Conservation (phyloP, 2,888 invertebrate species). For the Ligdia adustata region DNA sequence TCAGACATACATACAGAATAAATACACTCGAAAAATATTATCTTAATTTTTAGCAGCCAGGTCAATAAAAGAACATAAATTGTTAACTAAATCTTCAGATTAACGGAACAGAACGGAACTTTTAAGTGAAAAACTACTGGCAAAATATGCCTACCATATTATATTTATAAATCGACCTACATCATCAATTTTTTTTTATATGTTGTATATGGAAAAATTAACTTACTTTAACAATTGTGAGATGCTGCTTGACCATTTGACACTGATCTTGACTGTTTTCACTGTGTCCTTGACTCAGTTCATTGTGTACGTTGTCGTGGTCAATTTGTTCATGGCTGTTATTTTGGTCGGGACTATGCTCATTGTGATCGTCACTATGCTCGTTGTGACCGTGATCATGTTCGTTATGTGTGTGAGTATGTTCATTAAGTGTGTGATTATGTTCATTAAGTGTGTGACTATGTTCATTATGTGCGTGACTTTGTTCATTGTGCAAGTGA, state of each 20-base stretch:
- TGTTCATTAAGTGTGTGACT: conserved; percentile 3
- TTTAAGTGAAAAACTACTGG: too few relatives aligned
- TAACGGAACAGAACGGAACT: too few relatives aligned
- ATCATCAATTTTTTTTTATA: too few relatives aligned
- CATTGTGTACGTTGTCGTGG: conserved; percentile 1
- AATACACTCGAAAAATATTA: too few relatives aligned
- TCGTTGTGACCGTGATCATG: not conserved
- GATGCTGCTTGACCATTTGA: not conserved
- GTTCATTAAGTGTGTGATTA: not conserved
- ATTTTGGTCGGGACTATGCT: conserved; percentile 9
- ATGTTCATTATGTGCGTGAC: conserved; percentile 10
- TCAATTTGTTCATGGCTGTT: not conserved
- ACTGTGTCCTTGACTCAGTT: conserved; percentile 1
- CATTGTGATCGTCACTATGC: not conserved
- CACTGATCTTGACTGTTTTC: conserved; percentile 9
- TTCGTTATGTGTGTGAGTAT: not conserved
- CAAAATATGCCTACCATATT: too few relatives aligned
- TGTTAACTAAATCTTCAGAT: too few relatives aligned
- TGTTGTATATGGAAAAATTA: too few relatives aligned
- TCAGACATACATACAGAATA: too few relatives aligned
- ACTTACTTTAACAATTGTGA: conserved; percentile 6
- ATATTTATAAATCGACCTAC: too few relatives aligned
- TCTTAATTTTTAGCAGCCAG: too few relatives aligned
- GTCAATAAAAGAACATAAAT: too few relatives aligned
- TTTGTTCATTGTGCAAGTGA: conserved; percentile 11